phyloP scores from a whole-genome alignment of 1,140 invertebrate genomes.

The Laupala kohalensis region DNA sequence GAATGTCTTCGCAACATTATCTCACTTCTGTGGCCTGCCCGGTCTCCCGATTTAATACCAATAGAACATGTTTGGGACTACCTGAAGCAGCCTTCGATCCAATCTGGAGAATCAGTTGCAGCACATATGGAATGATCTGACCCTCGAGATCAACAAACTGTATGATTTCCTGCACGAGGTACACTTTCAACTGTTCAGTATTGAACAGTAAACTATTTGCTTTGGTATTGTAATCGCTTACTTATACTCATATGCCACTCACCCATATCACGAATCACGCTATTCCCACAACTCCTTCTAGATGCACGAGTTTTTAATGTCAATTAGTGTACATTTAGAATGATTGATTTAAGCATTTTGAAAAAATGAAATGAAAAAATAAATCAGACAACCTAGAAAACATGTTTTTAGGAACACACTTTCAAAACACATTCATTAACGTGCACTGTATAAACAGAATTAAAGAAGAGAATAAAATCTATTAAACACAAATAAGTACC shows the following conservation, averaged over 20 bases:
- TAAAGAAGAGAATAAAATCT: too few relatives aligned
- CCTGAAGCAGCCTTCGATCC: neutral
- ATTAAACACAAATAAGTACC: too few relatives aligned
- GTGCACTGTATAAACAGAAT: too few relatives aligned
- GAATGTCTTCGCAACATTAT: neutral
- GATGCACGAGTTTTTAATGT: neutral
- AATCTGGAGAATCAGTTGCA: neutral
- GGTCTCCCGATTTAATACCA: neutral
- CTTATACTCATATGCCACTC: neutral
- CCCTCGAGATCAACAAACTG: neutral
- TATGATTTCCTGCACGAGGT: neutral
- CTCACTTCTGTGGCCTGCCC: neutral
- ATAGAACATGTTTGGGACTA: neutral
- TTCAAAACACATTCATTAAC: too few relatives aligned
- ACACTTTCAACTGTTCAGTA: neutral
- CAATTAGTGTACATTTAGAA: too few relatives aligned
- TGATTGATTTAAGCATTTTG: too few relatives aligned
- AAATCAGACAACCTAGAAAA: too few relatives aligned
- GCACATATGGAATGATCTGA: neutral
- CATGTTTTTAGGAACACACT: too few relatives aligned
- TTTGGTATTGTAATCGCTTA: neutral
- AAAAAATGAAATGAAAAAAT: too few relatives aligned
- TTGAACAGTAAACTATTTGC: neutral
- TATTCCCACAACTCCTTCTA: neutral
- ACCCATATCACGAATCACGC: neutral